Evolutionary conservation across 2,797 vertebrate genomes (phyloP).

Genomic region (Crenichthys baileyi): DNA sequence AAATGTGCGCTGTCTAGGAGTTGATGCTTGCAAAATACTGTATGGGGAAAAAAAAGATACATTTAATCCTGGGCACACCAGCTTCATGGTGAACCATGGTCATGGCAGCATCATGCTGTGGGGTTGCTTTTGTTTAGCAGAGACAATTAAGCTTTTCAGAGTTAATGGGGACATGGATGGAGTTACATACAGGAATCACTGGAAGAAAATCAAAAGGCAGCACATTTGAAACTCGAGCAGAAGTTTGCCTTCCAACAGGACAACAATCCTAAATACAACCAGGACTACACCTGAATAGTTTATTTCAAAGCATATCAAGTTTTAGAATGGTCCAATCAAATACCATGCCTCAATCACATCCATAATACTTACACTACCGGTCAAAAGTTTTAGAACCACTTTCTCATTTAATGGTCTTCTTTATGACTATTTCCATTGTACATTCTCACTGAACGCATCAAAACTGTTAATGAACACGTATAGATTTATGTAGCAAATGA

Average conservation of each 20-base stretch:
- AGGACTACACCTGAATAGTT: not conserved
- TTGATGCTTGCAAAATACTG: not conserved
- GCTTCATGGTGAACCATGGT: not conserved
- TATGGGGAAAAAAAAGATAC: not conserved
- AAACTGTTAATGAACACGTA: no score
- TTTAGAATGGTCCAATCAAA: not conserved
- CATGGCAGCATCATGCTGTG: not conserved
- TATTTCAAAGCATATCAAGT: not conserved
- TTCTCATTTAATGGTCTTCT: no score
- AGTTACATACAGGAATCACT: not conserved
- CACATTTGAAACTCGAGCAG: not conserved
- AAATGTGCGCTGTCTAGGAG: not conserved
- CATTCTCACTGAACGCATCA: no score
- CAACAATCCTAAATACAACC: no score
- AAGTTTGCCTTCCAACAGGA: not conserved
- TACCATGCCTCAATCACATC: not conserved
- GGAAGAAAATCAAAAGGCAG: not conserved
- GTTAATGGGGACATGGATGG: not conserved
- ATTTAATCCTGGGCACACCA: not conserved
- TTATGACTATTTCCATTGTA: no score
- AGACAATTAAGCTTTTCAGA: not conserved
- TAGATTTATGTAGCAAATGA: no score
- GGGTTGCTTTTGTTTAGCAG: not conserved
- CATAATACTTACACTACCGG: no score
- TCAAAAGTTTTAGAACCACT: no score